These are phyloP conservation scores for Pocillopora meandrina DNA, from an alignment of 92 coral and sea anemone species.

Conservation along the genomic window DNA sequence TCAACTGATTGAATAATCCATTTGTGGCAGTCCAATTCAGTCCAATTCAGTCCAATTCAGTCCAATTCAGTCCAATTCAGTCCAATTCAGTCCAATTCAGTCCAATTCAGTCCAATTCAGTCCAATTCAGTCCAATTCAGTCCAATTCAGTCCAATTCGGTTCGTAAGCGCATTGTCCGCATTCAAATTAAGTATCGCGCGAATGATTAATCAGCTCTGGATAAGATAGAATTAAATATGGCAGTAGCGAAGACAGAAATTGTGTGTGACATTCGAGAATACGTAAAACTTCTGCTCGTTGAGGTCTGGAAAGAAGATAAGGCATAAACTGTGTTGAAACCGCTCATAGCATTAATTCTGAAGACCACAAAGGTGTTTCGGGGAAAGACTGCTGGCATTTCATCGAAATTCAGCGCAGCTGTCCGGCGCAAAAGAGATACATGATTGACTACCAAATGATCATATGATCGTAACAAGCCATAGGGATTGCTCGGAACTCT, in stretches of 20 bases:
- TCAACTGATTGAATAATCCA: too few relatives aligned
- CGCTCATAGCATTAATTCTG: neutral
- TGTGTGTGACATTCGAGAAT: neutral
- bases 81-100: too few relatives aligned
- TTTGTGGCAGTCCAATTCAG: too few relatives aligned
- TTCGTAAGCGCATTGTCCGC: too few relatives aligned
- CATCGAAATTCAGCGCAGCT: neutral
- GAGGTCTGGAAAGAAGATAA: neutral
- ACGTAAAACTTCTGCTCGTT: neutral
- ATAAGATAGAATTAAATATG: neutral
- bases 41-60: too few relatives aligned
- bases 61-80: too few relatives aligned
- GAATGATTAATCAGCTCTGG: neutral
- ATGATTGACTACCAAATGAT: slow-evolving; percentile 7
- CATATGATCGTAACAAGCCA: slow-evolving; percentile 6
- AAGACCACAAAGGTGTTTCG: neutral
- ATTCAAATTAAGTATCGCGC: too few relatives aligned
- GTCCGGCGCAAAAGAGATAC: neutral
- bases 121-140: too few relatives aligned
- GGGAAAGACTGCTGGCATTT: neutral
- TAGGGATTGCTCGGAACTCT: neutral
- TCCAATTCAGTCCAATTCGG: too few relatives aligned
- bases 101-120: too few relatives aligned
- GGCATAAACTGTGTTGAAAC: neutral
- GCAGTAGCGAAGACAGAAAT: neutral